Conservation (phyloP, 2,797 vertebrate genomes). For the Taeniopygia guttata region DNA sequence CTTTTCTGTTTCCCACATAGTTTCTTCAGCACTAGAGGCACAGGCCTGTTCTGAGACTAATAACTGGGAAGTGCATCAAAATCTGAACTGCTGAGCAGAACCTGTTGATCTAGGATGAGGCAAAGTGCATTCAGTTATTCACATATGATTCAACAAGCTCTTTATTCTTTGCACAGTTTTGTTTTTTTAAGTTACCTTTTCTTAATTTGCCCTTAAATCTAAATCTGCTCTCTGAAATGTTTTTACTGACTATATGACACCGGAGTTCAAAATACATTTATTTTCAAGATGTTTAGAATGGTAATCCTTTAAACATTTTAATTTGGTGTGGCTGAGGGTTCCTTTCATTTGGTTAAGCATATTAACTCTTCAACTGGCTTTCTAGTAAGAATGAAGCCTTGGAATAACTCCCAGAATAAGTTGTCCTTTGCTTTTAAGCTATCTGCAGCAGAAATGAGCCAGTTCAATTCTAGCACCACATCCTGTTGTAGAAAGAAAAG, state of each 20-base stretch:
- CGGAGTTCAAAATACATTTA: background rate
- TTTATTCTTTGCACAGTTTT: background rate
- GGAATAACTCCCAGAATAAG: background rate
- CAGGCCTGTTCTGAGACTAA: background rate
- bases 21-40: background rate
- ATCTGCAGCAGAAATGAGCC: background rate
- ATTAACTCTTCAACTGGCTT: background rate
- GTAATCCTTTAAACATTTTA: background rate
- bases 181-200: background rate
- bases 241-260: background rate
- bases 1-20: background rate
- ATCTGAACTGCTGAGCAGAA: background rate
- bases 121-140: background rate
- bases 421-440: background rate
- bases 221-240: background rate
- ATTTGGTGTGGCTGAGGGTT: background rate
- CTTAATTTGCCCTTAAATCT: background rate
- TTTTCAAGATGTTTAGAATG: background rate
- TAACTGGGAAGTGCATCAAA: background rate
- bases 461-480: background rate
- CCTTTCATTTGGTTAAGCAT: constrained; percentile 12
- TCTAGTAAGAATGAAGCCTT: constrained; percentile 8
- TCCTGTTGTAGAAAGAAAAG: background rate
- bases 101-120: background rate
- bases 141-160: background rate